Conservation (phyloP, 2,113 vertebrate genomes). For the Montifringilla adamsi region DNA sequence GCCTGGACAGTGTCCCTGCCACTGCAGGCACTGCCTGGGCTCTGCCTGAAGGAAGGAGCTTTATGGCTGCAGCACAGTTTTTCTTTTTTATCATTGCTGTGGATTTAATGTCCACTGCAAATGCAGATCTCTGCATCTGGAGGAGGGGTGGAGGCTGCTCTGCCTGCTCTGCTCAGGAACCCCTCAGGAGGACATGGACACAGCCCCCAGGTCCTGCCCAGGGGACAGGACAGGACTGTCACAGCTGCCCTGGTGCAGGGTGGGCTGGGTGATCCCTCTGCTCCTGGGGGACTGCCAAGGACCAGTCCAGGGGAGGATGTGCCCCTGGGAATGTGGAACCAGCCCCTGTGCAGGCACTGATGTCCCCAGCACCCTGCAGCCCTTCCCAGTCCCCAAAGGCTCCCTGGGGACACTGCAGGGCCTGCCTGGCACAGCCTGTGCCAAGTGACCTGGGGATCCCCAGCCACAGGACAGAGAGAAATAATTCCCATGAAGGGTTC, state of each 20-base stretch:
- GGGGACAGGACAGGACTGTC: not conserved
- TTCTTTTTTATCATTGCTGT: not conserved
- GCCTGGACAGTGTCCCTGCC: not conserved
- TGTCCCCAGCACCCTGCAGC: not conserved
- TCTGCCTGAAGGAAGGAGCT: not conserved
- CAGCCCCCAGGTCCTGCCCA: not conserved
- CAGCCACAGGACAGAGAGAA: not conserved
- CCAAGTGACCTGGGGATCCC: not conserved
- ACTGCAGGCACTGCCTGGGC: not conserved
- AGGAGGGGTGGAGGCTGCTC: not conserved
- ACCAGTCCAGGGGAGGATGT: not conserved
- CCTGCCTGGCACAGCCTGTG: not conserved
- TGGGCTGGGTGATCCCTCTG: not conserved
- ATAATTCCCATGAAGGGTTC: not conserved
- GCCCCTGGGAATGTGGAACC: not conserved
- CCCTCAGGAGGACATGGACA: not conserved
- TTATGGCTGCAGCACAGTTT: not conserved
- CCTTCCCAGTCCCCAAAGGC: not conserved
- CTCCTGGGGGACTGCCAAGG: not conserved
- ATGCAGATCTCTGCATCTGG: slow-evolving; percentile 1
- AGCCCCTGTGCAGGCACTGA: not conserved
- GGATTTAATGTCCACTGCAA: not conserved
- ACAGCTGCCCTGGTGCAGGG: not conserved
- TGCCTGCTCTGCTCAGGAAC: not conserved
- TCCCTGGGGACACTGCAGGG: not conserved